Base-by-base conservation (phyloP, 2,888 invertebrate genomes). In the Pherbina coryleti region DNA sequence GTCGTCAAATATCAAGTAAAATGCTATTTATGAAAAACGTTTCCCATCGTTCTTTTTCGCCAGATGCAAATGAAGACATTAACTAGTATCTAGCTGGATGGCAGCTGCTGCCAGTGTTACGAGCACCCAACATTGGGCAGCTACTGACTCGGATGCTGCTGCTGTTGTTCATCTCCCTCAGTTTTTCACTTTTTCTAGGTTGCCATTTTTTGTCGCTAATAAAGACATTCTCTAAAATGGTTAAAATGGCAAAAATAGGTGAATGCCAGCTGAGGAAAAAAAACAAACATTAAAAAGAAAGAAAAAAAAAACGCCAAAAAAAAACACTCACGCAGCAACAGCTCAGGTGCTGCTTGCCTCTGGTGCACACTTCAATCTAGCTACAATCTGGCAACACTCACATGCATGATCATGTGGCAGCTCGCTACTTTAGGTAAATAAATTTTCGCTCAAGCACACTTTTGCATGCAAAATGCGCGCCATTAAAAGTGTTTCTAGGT, bases 391-490 rank as follows among this genome's bases (percentile, higher is more conserved):
- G 62, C 69, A 37, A 37, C 51, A 67, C n/a, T 73, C 73, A 67
- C 51, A 53, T 51, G 74, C 74, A 64, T 66, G 53, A 74, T 74
- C 74, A 53, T 79, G 73, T 71, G 81, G 71, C 82, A 79, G 76
- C 66, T 49, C 55, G 53, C 55, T 53, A 17, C 49, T 66, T 14
- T 64, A 53, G 74, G 64, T 66, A 82, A 77, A 79, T 79, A 81
- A 81, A 81, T 82, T 82, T 76, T 75, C 76, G 76, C 77, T 62
- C 67, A 76, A 76, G 81, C 77, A 79, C 82, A 84, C 82, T 83
- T 84, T 84, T 78, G 82, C 81, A 85, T 84, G 85, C 85, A 82
- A 83, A 84, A 82, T 75, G 77, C 78, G 79, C 79, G 76, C 79
- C 78, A 82, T 44, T 44, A 44, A 74, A 53, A 74, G 74, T 64